Percentiles rank a stretch among this genome's conserved stretches.
phyloP scores from a whole-genome alignment of 2,797 vertebrate species.

The Knipowitschia caucasica region DNA sequence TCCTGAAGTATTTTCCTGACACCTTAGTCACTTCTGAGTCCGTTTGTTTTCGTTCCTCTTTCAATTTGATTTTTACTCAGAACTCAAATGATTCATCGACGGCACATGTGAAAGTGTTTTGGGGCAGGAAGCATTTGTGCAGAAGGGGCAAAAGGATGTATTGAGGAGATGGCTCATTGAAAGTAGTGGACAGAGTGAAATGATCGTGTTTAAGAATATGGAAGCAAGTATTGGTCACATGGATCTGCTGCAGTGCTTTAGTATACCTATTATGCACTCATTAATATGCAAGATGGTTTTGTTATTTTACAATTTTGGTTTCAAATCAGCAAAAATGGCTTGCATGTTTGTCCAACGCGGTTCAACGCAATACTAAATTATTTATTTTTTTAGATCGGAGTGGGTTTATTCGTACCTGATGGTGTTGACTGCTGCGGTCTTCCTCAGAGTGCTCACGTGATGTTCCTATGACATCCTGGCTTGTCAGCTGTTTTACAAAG shows the following conservation, averaged over 20 bases:
- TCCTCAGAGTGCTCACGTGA: too few relatives aligned
- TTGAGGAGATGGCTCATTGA: slow-evolving; percentile 37
- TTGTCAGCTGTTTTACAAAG: too few relatives aligned
- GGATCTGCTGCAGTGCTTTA: background rate
- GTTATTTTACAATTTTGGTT: too few relatives aligned
- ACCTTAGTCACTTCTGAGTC: slow-evolving; percentile 75
- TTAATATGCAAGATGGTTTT: background rate
- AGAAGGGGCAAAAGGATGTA: slow-evolving; percentile 46
- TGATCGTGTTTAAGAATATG: slow-evolving; percentile 18
- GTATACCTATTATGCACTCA: background rate
- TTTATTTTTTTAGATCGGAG: too few relatives aligned
- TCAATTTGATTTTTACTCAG: slow-evolving; percentile 57
- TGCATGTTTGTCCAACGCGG: too few relatives aligned
- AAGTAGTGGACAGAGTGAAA: slow-evolving; percentile 54
- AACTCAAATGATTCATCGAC: slow-evolving; percentile 61
- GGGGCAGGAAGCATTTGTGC: slow-evolving; percentile 57
- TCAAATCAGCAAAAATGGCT: too few relatives aligned
- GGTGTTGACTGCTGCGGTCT: too few relatives aligned
- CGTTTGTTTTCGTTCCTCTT: slow-evolving; percentile 48
- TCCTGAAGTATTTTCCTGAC: slow-evolving; percentile 63
- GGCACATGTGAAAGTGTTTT: slow-evolving; percentile 60
- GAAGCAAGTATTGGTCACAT: background rate
- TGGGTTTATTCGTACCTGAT: too few relatives aligned
- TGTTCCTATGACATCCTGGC: too few relatives aligned
- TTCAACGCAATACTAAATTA: too few relatives aligned